A percentile compares a stretch with the other conserved stretches of the same genome.
Evolutionary conservation across 2,888 invertebrate species (phyloP).

Genomic region (Chrysolina americana): DNA sequence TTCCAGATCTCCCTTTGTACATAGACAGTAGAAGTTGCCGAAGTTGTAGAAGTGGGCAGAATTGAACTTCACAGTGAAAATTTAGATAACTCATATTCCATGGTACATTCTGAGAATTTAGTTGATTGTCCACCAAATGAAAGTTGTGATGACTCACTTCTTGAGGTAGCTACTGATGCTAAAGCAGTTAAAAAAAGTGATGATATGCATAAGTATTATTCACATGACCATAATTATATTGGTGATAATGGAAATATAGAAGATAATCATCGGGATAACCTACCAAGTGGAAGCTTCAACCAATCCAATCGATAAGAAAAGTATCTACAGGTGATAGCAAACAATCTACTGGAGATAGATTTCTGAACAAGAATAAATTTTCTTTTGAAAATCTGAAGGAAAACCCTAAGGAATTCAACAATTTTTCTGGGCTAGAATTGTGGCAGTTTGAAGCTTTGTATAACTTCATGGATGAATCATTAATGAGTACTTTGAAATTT

Average conservation of each 20-base stretch:
- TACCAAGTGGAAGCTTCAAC: no score
- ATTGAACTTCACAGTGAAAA: conserved; percentile 4
- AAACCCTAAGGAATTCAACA: neutral
- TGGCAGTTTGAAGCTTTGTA: conserved; percentile 5
- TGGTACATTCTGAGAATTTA: neutral
- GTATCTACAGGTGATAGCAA: no score
- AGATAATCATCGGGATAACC: no score
- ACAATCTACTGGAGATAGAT: no score
- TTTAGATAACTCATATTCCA: neutral
- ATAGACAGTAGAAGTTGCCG: neutral
- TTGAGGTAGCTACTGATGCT: neutral
- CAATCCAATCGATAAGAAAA: no score
- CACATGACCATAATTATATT: neutral
- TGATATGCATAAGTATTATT: no score
- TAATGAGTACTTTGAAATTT: conserved; percentile 3
- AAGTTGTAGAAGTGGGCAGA: neutral
- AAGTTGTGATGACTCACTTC: neutral
- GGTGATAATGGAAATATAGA: neutral
- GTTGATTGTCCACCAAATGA: neutral
- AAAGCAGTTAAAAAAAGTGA: neutral
- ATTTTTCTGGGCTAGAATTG: conserved; percentile 2
- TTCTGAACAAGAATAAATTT: conserved; percentile 3
- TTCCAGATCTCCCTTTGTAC: neutral
- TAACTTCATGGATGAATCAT: conserved; percentile 1
- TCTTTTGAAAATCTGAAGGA: neutral